These are phyloP conservation scores for Tragelaphus buxtoni DNA, from an alignment of 2,113 vertebrate species.

Conservation along the genomic window DNA sequence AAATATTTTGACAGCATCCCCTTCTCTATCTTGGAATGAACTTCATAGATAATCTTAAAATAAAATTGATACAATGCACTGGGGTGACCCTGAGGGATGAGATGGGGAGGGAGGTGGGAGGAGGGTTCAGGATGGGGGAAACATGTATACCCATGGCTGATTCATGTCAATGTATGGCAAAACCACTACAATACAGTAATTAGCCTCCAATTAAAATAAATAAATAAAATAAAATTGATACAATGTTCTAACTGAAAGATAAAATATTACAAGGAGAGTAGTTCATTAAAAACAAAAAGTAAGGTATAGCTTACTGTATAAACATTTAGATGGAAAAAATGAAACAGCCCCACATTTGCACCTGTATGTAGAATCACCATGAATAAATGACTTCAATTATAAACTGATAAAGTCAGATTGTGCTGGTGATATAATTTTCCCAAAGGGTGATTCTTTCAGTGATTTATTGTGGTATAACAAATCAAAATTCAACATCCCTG, in stretches of 20 bases:
- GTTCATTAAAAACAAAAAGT: background rate
- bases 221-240: background rate
- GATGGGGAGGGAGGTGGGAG: background rate
- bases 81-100: background rate
- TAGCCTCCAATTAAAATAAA: background rate
- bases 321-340: background rate
- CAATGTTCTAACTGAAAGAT: background rate
- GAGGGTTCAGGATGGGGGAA: background rate
- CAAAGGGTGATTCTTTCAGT: background rate
- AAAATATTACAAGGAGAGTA: background rate
- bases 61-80: background rate
- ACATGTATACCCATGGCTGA: background rate
- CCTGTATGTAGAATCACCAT: background rate
- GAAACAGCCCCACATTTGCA: background rate
- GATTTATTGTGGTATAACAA: background rate
- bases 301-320: background rate
- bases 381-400: background rate
- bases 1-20: background rate
- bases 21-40: background rate
- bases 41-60: background rate
- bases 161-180: background rate
- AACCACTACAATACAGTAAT: background rate
- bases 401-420: background rate
- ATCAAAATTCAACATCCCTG: background rate
- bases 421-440: background rate